A percentile compares a stretch with the other conserved stretches of the same genome.
These are phyloP conservation scores for Bettongia penicillata DNA, from an alignment of 2,113 vertebrate species.

Conservation along the genomic window DNA sequence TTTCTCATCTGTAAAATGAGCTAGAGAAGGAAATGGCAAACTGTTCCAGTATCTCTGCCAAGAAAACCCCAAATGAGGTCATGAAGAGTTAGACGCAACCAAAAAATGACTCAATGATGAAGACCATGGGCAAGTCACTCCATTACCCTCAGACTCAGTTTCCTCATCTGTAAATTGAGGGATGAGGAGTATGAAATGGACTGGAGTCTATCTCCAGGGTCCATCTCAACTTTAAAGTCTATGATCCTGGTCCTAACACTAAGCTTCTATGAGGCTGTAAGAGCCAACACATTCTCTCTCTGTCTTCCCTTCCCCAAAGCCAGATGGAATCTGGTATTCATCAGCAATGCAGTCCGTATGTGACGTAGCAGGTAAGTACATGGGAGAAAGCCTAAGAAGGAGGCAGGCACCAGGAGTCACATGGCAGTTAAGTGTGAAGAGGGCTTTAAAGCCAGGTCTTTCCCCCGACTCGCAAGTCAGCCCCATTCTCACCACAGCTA, in stretches of 20 bases:
- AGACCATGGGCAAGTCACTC: neutral
- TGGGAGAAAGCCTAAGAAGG: neutral
- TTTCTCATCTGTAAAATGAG: neutral
- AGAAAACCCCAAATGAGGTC: too few relatives aligned
- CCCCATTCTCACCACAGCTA: too few relatives aligned
- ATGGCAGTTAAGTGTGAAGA: neutral
- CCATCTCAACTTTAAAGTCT: neutral
- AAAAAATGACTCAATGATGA: too few relatives aligned
- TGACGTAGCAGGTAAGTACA: too few relatives aligned
- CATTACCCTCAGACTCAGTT: neutral
- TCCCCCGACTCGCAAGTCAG: neutral
- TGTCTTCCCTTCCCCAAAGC: neutral
- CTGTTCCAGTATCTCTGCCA: too few relatives aligned
- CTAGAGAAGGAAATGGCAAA: too few relatives aligned
- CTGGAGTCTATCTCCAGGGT: neutral
- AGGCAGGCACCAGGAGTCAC: neutral
- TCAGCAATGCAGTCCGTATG: too few relatives aligned
- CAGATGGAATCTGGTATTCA: too few relatives aligned
- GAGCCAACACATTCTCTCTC: neutral
- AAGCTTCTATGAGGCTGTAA: neutral
- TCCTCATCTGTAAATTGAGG: neutral
- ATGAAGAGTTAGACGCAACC: too few relatives aligned
- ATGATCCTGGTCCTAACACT: neutral
- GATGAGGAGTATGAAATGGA: neutral
- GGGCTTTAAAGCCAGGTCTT: neutral